Percentiles rank a stretch among this genome's conserved stretches.
Evolutionary conservation across 2,113 vertebrate species (phyloP).

Genomic region (Saguinus imperator): DNA sequence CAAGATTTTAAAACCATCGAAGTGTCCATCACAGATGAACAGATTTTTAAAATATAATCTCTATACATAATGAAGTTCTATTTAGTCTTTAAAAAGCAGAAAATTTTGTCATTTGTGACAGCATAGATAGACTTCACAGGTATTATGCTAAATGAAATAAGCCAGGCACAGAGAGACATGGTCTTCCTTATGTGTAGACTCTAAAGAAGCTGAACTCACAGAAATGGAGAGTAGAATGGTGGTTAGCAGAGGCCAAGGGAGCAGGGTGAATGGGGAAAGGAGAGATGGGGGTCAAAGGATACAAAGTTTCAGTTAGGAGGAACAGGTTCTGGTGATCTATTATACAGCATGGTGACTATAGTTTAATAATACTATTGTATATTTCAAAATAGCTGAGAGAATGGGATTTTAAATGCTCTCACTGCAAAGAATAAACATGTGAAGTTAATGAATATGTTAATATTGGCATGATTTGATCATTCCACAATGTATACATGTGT

Average conservation of each 20-base stretch:
- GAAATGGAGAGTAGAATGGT: neutral
- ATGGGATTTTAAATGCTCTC: neutral
- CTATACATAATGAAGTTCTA: neutral
- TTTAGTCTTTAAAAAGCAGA: neutral
- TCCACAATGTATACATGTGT: neutral
- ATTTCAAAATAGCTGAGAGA: neutral
- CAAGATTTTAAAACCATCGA: neutral
- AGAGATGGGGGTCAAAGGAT: neutral
- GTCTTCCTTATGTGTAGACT: neutral
- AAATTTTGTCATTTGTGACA: neutral
- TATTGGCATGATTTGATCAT: neutral
- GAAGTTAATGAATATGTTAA: neutral
- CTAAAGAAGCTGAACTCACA: neutral
- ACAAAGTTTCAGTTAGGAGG: neutral
- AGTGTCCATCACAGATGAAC: neutral
- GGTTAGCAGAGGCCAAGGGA: neutral
- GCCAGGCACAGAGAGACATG: neutral
- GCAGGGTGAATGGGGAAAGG: neutral
- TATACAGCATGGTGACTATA: neutral
- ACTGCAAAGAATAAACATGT: neutral
- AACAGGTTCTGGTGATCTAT: neutral
- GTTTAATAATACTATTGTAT: neutral
- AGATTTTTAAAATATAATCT: neutral
- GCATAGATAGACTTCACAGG: neutral
- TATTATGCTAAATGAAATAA: neutral